Percentiles rank a stretch among this genome's conserved stretches.
phyloP scores from a whole-genome alignment of 2,888 invertebrate genomes.

The Abrostola triplasia region DNA sequence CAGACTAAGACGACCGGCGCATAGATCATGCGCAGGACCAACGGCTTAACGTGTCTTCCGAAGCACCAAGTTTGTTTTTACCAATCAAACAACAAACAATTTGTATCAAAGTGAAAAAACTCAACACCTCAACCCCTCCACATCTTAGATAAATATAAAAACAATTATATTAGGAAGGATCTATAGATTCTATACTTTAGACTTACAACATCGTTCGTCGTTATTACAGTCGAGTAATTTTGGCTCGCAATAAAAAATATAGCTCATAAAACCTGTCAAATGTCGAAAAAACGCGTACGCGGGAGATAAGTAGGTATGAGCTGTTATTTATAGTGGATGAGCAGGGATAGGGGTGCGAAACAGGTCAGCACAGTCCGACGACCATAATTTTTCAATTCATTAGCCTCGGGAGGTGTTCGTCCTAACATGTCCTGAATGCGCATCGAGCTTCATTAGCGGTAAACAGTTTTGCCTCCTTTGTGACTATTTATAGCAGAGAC shows the following conservation, averaged over 20 bases:
- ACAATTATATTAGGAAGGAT: slow-evolving; percentile 36
- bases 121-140: slow-evolving; percentile 7
- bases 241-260: slow-evolving; percentile 50
- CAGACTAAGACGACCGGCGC: too few species aligned
- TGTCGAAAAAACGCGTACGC: slow-evolving; percentile 46
- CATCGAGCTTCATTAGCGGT: slow-evolving; percentile 75
- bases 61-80: too few species aligned
- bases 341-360: slow-evolving; percentile 77
- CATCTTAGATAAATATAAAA: slow-evolving; percentile 27
- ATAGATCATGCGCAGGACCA: too few species aligned
- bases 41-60: too few species aligned
- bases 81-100: too few species aligned
- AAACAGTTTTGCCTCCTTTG: slow-evolving; percentile 62
- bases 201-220: slow-evolving; percentile 43
- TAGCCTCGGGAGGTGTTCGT: slow-evolving; percentile 70
- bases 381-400: slow-evolving; percentile 85
- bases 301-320: slow-evolving; percentile 52
- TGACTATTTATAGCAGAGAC: slow-evolving; percentile 45
- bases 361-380: slow-evolving; percentile 82
- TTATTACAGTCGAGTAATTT: slow-evolving; percentile 44
- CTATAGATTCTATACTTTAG: slow-evolving; percentile 32
- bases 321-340: slow-evolving; percentile 73
- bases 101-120: too few species aligned
- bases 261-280: slow-evolving; percentile 46
- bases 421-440: slow-evolving; percentile 76